phyloP scores from a whole-genome alignment of 2,113 vertebrate species.

The Rhineura floridana region DNA sequence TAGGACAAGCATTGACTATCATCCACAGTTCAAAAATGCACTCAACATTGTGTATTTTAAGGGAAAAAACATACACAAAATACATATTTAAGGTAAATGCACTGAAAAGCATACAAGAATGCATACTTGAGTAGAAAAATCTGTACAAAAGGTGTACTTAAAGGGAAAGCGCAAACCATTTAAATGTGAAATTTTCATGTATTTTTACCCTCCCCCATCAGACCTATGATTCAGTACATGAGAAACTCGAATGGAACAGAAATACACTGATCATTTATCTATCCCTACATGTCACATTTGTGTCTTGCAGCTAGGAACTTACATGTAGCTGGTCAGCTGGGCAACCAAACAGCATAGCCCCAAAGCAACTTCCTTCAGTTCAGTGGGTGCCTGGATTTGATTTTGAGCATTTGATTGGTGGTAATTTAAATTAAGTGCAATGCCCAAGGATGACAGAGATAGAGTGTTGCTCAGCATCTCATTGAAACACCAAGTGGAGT shows the following conservation, averaged over 20 bases:
- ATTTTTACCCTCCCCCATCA: too few relatives aligned
- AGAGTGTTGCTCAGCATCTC: conserved; percentile 51
- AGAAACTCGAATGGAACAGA: neutral
- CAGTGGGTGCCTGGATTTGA: accelerated
- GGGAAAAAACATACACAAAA: neutral
- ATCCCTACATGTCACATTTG: neutral
- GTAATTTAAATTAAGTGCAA: conserved; percentile 26
- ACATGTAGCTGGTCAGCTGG: neutral
- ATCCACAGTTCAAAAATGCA: neutral
- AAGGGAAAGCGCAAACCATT: neutral
- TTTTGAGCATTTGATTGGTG: neutral
- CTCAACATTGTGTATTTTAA: neutral
- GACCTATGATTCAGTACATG: neutral
- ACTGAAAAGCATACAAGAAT: neutral
- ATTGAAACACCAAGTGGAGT: conserved; percentile 46
- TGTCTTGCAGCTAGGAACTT: neutral
- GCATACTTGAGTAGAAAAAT: neutral
- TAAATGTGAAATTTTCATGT: neutral
- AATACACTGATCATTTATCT: neutral
- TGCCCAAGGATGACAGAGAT: conserved; percentile 6
- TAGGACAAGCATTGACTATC: too few relatives aligned
- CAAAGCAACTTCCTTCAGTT: accelerated
- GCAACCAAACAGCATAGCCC: neutral
- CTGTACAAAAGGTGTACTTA: neutral
- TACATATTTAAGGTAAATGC: neutral